A percentile compares a stretch with the other conserved stretches of the same genome.
Evolutionary conservation across 2,888 invertebrate species (phyloP).

Genomic region (Agrochola macilenta): DNA sequence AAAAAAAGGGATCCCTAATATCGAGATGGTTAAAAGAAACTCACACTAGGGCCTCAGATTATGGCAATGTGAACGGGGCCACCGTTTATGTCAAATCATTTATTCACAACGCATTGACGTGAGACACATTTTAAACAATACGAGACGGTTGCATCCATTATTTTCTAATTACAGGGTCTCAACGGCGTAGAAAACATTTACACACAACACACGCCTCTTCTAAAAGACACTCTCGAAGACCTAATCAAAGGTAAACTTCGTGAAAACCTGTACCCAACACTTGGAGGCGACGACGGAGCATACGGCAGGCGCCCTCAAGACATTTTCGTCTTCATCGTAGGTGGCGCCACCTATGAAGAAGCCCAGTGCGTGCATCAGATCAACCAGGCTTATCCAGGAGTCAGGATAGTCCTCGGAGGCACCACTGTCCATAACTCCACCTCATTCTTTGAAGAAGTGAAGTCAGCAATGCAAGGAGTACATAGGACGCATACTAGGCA

Average conservation of each 20-base stretch:
- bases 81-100: neutral
- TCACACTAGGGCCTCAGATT: neutral
- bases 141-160: neutral
- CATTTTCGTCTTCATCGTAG: conserved; percentile 98
- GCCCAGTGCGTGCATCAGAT: conserved; percentile 95
- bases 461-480: conserved; percentile 92
- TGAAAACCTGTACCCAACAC: conserved; percentile 95
- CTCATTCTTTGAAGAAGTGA: conserved; percentile 94
- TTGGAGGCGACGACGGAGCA: conserved; percentile 91
- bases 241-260: conserved; percentile 97
- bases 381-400: conserved; percentile 92
- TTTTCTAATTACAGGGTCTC: conserved; percentile 90
- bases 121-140: neutral
- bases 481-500: conserved; percentile 92
- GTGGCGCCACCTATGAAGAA: conserved; percentile 99
- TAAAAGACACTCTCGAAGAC: conserved; percentile 97
- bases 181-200: conserved; percentile 99
- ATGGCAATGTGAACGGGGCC: neutral
- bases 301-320: conserved; percentile 94
- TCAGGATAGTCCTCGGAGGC: conserved; percentile 96
- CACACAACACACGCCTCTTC: conserved; percentile 98
- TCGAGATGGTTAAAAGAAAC: too few relatives aligned
- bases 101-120: neutral
- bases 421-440: conserved; percentile 97
- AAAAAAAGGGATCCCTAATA: too few relatives aligned